Evolutionary conservation across 2,888 invertebrate species (phyloP).

Genomic region (Microchrysa polita): DNA sequence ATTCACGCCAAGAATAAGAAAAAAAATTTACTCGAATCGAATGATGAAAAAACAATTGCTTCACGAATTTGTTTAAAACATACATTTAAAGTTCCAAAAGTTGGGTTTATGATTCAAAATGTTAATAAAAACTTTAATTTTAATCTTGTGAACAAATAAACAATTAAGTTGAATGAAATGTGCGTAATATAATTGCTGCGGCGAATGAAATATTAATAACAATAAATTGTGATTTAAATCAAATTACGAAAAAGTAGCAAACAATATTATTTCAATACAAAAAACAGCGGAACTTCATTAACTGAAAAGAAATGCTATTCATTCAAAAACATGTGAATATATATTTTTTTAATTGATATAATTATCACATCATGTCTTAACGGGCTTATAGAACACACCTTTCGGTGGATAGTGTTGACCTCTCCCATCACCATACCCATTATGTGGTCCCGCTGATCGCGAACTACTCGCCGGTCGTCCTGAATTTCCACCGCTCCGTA

Average conservation of each 20-base stretch:
- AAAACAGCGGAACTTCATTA: conserved; percentile 15
- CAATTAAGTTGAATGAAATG: not conserved
- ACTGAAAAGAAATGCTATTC: conserved; percentile 17
- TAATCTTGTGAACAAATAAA: too few species aligned
- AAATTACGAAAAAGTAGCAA: not conserved
- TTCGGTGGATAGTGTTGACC: conserved; percentile 78
- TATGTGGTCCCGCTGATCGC: conserved; percentile 67
- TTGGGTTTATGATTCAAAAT: too few species aligned
- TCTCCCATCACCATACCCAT: conserved; percentile 76
- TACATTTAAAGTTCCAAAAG: too few species aligned
- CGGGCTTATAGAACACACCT: conserved; percentile 67
- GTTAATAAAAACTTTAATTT: too few species aligned
- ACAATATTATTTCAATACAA: conserved; percentile 11
- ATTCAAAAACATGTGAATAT: not conserved
- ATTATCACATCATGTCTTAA: conserved; percentile 49
- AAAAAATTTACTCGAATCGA: too few species aligned
- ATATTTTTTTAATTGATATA: not conserved
- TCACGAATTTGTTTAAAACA: too few species aligned
- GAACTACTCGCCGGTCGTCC: conserved; percentile 62
- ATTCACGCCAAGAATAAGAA: too few species aligned
- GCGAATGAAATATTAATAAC: conserved; percentile 26
- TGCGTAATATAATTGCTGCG: not conserved
- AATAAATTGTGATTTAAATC: conserved; percentile 27
- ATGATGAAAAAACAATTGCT: too few species aligned
- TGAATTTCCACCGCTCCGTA: conserved; percentile 53